Conservation (phyloP, 2,113 vertebrate genomes). For the Clarias macrocephalus region DNA sequence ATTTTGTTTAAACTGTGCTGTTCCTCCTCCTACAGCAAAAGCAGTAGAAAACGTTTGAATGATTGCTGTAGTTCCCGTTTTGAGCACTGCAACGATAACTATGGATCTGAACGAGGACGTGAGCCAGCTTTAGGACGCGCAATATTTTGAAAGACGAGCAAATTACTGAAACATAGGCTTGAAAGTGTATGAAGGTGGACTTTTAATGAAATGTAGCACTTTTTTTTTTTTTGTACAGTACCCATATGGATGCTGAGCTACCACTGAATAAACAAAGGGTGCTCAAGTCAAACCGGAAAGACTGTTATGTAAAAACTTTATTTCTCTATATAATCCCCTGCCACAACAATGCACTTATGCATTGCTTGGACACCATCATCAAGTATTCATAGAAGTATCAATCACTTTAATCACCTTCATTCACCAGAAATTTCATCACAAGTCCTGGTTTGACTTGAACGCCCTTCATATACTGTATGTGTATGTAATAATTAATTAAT, state of each 20-base stretch:
- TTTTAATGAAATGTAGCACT: not conserved
- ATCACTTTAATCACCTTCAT: too few species aligned
- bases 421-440: too few species aligned
- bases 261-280: not conserved
- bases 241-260: not conserved
- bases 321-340: too few species aligned
- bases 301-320: too few species aligned
- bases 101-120: not conserved
- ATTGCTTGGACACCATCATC: too few species aligned
- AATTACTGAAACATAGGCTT: not conserved
- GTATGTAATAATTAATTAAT: not conserved
- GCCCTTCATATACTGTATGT: not conserved
- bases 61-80: not conserved
- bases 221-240: not conserved
- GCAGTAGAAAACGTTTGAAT: not conserved
- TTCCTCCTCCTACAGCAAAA: not conserved
- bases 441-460: too few species aligned
- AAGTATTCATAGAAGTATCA: too few species aligned
- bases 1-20: not conserved
- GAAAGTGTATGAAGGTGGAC: not conserved
- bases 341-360: too few species aligned
- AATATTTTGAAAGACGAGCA: not conserved
- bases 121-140: too few species aligned
- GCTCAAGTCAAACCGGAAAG: too few species aligned
- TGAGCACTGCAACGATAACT: not conserved